Conservation (phyloP, 2,113 vertebrate genomes). For the Gopherus flavomarginatus region DNA sequence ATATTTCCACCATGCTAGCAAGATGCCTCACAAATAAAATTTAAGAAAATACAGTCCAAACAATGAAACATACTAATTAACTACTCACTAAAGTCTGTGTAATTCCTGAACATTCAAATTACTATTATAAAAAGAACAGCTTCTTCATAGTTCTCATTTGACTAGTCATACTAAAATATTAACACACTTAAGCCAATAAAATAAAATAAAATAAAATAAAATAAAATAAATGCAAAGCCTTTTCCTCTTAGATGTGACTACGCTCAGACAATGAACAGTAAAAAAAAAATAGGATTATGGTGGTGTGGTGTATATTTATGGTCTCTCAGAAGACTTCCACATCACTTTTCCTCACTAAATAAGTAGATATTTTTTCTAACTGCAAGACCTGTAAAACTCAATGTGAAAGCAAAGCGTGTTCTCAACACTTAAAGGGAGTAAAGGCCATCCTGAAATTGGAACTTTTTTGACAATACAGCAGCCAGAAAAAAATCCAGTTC, state of each 20-base stretch:
- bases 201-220: background rate
- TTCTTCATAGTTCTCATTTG: conserved; percentile 42
- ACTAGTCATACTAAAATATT: background rate
- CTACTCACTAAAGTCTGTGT: conserved; percentile 10
- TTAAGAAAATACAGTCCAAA: background rate
- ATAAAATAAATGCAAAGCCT: background rate
- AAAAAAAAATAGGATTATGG: background rate
- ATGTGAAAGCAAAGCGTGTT: background rate
- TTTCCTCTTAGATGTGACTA: background rate
- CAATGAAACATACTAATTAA: background rate
- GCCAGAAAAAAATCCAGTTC: background rate
- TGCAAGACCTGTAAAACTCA: background rate
- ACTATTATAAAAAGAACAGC: conserved; percentile 31
- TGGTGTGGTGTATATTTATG: background rate
- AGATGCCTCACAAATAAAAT: background rate
- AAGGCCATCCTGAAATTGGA: background rate
- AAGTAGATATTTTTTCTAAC: background rate
- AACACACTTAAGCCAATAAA: background rate
- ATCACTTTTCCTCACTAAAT: background rate
- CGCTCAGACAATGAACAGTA: background rate
- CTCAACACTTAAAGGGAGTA: background rate
- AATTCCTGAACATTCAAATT: conserved; percentile 21
- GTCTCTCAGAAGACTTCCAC: background rate
- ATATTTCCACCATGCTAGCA: background rate
- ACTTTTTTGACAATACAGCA: accelerated